Percentiles rank a stretch among this genome's conserved stretches.
These are phyloP conservation scores for Tetragnatha versicolor DNA, from an alignment of 1,140 invertebrate species.

Conservation along the genomic window DNA sequence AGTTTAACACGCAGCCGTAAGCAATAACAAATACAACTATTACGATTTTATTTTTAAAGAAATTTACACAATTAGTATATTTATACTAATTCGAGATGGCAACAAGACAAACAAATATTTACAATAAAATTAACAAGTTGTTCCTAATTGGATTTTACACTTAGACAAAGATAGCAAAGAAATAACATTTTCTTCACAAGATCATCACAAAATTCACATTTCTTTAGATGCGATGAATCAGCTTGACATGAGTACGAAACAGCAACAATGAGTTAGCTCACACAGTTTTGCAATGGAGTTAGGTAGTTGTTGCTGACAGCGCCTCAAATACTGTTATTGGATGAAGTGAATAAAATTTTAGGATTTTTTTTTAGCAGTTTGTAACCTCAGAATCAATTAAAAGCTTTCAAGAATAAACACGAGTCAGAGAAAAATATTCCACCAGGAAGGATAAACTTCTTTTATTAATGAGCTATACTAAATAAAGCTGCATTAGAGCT, in stretches of 20 bases:
- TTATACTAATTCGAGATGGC: conserved; percentile 5
- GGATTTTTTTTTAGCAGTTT: no score
- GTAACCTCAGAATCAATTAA: no score
- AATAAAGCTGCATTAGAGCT: no score
- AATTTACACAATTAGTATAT: conserved; percentile 6
- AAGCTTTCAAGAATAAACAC: no score
- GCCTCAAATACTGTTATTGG: neutral
- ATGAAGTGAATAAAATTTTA: no score
- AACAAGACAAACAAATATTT: neutral
- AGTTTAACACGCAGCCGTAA: no score
- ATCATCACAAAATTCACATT: neutral
- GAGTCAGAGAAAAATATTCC: no score
- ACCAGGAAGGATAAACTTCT: no score
- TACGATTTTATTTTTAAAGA: conserved; percentile 13
- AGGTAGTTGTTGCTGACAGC: neutral
- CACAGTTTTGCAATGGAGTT: neutral
- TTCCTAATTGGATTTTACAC: neutral
- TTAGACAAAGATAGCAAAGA: neutral
- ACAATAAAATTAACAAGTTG: conserved; percentile 1
- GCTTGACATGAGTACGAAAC: neutral
- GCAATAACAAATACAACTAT: no score
- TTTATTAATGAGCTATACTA: no score
- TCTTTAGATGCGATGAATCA: neutral
- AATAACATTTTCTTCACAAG: neutral
- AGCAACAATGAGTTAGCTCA: neutral